Conservation (phyloP, 2,113 vertebrate species). For the Polypterus senegalus region DNA sequence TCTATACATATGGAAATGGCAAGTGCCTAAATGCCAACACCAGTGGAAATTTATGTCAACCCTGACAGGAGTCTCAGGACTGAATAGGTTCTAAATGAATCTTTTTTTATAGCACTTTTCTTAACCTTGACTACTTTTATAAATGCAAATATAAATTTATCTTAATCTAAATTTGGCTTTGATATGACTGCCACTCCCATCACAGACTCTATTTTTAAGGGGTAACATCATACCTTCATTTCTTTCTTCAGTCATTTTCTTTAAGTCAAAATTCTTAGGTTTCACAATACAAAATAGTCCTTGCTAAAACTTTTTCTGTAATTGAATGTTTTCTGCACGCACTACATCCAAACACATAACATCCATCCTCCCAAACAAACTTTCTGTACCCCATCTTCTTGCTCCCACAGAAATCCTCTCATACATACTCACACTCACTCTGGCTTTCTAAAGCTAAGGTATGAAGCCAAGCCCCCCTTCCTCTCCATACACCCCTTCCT, state of each 20-base stretch:
- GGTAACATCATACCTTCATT: too few relatives aligned
- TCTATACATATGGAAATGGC: constrained; percentile 93
- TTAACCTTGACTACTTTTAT: constrained; percentile 10
- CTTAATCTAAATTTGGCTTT: constrained; percentile 4
- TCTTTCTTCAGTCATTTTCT: not conserved
- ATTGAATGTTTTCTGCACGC: constrained; percentile 10
- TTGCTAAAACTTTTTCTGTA: not conserved
- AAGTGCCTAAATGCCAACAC: constrained; percentile 83
- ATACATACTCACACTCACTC: constrained; percentile 24
- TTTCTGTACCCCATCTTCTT: constrained; percentile 2
- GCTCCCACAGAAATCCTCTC: constrained; percentile 12
- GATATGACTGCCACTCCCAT: not conserved
- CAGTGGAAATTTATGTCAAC: constrained; percentile 85
- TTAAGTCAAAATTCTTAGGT: constrained; percentile 1
- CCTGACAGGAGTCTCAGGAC: constrained; percentile 74
- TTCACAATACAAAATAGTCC: constrained; percentile 1
- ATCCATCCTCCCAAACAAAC: too few relatives aligned
- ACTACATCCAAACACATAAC: not conserved
- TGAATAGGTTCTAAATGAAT: constrained; percentile 72
- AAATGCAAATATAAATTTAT: not conserved
- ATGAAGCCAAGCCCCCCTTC: constrained; percentile 42
- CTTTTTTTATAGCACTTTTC: constrained; percentile 36
- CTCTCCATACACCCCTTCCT: constrained; percentile 21
- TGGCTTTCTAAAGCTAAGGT: constrained; percentile 55
- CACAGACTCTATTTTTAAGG: too few relatives aligned